Conservation (phyloP, 2,888 invertebrate species). For the Leptogaster cylindrica region DNA sequence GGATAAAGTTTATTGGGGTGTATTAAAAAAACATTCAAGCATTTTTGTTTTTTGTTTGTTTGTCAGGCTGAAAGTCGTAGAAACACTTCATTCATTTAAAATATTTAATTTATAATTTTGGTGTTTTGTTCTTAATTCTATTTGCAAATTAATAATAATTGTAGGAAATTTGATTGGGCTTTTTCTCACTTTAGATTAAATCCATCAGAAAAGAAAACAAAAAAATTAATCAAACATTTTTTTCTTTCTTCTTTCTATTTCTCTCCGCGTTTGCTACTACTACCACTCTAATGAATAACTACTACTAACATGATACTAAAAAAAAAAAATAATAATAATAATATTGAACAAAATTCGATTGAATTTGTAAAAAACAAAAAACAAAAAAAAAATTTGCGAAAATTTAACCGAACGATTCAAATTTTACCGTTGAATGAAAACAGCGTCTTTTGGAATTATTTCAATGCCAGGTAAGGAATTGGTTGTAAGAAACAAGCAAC, state of each 20-base stretch:
- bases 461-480: slow-evolving; percentile 94
- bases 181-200: slow-evolving; percentile 39
- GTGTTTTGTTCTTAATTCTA: too few species aligned
- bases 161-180: slow-evolving; percentile 16
- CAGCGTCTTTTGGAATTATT: slow-evolving; percentile 99
- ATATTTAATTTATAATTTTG: too few species aligned
- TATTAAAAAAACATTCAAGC: slow-evolving; percentile 24
- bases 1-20: too few species aligned
- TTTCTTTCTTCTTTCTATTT: slow-evolving; percentile 49
- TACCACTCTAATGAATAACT: slow-evolving; percentile 43
- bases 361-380: slow-evolving; percentile 2
- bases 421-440: slow-evolving; percentile 49
- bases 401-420: slow-evolving; percentile 47
- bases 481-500: slow-evolving; percentile 49
- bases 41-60: too few species aligned
- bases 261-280: slow-evolving; percentile 49
- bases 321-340: too few species aligned
- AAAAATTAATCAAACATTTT: slow-evolving; percentile 40
- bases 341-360: slow-evolving; percentile 30
- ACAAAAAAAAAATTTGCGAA: slow-evolving; percentile 1
- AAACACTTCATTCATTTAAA: too few species aligned
- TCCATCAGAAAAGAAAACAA: slow-evolving; percentile 41
- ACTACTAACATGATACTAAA: slow-evolving; percentile 33
- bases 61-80: too few species aligned
- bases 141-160: too few species aligned